Evolutionary conservation across 2,888 invertebrate species (phyloP).

Genomic region (Scaptomyza tumidula): DNA sequence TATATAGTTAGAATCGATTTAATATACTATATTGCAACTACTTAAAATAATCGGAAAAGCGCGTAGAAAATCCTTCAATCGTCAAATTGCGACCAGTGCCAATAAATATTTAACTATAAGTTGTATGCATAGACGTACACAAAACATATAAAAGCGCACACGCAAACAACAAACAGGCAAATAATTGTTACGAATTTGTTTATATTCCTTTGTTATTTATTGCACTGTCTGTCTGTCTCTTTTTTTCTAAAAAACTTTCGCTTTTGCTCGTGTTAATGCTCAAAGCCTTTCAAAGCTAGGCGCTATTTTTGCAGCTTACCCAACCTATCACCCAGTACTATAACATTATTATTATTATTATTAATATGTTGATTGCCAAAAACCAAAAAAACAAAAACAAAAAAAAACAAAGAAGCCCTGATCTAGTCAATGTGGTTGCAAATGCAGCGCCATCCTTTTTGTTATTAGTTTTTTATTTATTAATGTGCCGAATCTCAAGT

Average conservation of each 20-base stretch:
- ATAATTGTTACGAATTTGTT: constrained; percentile 24
- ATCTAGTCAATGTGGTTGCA: constrained; percentile 70
- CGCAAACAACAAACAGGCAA: constrained; percentile 12
- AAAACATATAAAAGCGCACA: constrained; percentile 12
- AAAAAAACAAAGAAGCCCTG: constrained; percentile 21
- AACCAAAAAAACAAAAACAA: constrained; percentile 19
- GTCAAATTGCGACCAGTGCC: constrained; percentile 46
- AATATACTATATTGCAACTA: constrained; percentile 14
- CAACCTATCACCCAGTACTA: constrained; percentile 9
- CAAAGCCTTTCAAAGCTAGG: constrained; percentile 49
- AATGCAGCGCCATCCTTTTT: constrained; percentile 66
- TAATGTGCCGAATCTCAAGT: constrained; percentile 69
- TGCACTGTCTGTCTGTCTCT: constrained; percentile 25
- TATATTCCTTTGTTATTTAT: constrained; percentile 13
- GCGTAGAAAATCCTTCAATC: constrained; percentile 27
- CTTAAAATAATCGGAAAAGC: constrained; percentile 12
- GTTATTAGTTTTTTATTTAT: constrained; percentile 76
- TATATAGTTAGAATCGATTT: constrained; percentile 27
- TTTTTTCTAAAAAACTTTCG: constrained; percentile 13
- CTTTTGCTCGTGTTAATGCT: constrained; percentile 55
- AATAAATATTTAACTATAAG: constrained; percentile 41
- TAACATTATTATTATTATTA: constrained; percentile 7
- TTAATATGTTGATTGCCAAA: constrained; percentile 41
- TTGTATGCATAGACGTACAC: constrained; percentile 20
- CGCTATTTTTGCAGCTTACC: constrained; percentile 38